These are phyloP conservation scores for Sebastes cheni DNA, from an alignment of 2,797 vertebrate genomes.

Conservation along the genomic window DNA sequence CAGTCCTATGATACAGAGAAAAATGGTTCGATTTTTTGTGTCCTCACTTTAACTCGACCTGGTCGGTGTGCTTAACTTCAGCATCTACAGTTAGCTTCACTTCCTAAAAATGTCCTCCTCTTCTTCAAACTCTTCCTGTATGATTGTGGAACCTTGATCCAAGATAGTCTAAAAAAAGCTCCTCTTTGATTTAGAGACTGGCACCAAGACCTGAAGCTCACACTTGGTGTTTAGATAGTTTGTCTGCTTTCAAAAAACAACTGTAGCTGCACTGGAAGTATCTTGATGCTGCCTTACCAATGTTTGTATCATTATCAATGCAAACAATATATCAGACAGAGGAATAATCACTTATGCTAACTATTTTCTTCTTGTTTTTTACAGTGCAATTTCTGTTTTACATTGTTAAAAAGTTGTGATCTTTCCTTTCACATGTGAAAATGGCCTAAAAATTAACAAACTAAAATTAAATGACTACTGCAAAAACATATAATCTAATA, in stretches of 20 bases:
- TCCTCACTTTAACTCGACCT: not conserved
- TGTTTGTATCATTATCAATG: not conserved
- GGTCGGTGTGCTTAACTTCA: not conserved
- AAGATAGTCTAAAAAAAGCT: not conserved
- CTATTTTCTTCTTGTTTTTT: not conserved
- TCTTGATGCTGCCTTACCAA: not conserved
- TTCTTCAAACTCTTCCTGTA: not conserved
- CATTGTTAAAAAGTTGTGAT: not conserved
- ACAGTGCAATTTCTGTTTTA: not conserved
- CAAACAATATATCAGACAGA: not conserved
- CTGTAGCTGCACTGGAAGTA: not conserved
- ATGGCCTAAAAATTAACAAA: not conserved
- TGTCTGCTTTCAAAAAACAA: not conserved
- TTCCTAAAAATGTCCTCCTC: not conserved
- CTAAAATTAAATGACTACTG: not conserved
- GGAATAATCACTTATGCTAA: not conserved
- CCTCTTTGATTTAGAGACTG: not conserved
- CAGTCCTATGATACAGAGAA: not conserved
- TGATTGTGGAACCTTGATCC: not conserved
- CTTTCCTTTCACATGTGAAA: not conserved
- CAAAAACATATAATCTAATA: not conserved
- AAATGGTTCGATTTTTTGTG: not conserved
- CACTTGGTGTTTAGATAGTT: not conserved
- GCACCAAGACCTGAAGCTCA: not conserved
- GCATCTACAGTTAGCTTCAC: not conserved